Evolutionary conservation across 2,888 invertebrate species (phyloP).

Genomic region (Carpatolechia fugitivella): DNA sequence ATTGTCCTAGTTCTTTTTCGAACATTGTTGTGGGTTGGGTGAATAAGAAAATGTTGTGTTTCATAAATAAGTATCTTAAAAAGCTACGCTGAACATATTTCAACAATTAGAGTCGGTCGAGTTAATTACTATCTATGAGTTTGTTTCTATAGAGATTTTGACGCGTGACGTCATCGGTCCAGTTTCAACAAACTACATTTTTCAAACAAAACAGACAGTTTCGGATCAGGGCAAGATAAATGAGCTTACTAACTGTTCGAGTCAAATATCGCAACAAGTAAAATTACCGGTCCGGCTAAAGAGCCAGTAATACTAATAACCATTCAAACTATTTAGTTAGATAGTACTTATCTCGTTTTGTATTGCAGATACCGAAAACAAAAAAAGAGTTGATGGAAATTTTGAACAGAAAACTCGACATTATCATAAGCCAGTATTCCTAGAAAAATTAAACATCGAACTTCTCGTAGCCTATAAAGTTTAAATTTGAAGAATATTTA

Average conservation of each 20-base stretch:
- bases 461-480: slow-evolving; percentile 20
- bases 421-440: slow-evolving; percentile 27
- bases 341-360: slow-evolving; percentile 30
- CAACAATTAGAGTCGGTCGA: neutral
- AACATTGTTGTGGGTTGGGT: slow-evolving; percentile 23
- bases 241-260: slow-evolving; percentile 55
- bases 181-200: slow-evolving; percentile 48
- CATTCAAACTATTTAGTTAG: slow-evolving; percentile 33
- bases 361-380: slow-evolving; percentile 12
- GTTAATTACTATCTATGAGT: neutral
- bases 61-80: neutral
- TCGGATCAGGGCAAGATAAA: slow-evolving; percentile 61
- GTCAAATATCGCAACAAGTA: slow-evolving; percentile 56
- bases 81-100: neutral
- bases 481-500: slow-evolving; percentile 25
- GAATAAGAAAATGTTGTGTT: slow-evolving; percentile 4
- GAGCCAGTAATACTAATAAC: slow-evolving; percentile 36
- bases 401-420: neutral
- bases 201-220: slow-evolving; percentile 62
- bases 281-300: slow-evolving; percentile 51
- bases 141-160: neutral
- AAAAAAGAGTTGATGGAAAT: neutral
- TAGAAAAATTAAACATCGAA: slow-evolving; percentile 29
- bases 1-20: slow-evolving; percentile 60
- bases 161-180: slow-evolving; percentile 40